Conservation (phyloP, 2,797 vertebrate genomes). For the Gymnothorax javanicus region DNA sequence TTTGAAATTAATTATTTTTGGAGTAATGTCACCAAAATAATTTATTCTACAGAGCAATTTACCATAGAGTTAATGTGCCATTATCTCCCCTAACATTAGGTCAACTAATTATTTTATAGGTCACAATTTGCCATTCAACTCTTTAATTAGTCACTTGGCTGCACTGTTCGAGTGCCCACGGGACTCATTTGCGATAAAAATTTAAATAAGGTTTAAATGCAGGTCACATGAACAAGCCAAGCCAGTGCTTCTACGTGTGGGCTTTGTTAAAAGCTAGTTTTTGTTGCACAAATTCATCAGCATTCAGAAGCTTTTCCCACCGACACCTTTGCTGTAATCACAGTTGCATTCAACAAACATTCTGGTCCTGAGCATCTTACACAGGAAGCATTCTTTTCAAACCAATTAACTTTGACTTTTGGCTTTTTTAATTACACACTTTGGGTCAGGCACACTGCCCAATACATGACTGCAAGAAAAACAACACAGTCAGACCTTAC, state of each 20-base stretch:
- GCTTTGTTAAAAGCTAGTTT: not conserved
- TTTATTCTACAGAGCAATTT: no score
- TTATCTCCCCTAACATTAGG: not conserved
- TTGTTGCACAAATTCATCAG: not conserved
- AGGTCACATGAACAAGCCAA: not conserved
- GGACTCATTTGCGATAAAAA: not conserved
- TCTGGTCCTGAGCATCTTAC: not conserved
- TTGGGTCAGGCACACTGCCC: not conserved
- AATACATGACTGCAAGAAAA: not conserved
- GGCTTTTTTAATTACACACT: not conserved
- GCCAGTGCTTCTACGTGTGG: not conserved
- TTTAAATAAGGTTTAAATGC: slow-evolving; percentile 2
- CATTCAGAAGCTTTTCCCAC: not conserved
- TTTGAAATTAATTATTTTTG: slow-evolving; percentile 2
- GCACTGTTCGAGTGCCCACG: not conserved
- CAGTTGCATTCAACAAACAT: not conserved
- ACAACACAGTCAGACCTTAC: not conserved
- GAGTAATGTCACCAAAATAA: not conserved
- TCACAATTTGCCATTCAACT: not conserved
- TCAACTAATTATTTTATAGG: not conserved
- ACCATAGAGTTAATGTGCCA: no score
- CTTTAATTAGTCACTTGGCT: not conserved
- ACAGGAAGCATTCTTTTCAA: not conserved
- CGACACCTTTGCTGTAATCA: not conserved
- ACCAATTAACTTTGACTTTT: not conserved